Conservation (phyloP, 2,888 invertebrate genomes). For the Autographa pulchrina region DNA sequence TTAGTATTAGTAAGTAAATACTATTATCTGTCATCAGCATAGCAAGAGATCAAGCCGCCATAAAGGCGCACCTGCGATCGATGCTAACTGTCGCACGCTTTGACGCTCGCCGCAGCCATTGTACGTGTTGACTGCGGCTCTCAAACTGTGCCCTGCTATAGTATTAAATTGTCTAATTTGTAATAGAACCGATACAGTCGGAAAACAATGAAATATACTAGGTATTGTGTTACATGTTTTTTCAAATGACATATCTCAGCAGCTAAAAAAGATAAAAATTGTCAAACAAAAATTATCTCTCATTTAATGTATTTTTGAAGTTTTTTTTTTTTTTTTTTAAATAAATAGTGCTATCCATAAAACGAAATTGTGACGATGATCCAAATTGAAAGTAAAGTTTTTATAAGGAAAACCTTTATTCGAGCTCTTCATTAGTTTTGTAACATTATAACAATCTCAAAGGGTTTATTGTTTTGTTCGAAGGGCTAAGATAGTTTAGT, state of each 20-base stretch:
- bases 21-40: neutral
- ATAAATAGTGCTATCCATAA: too few species aligned
- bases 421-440: neutral
- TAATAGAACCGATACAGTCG: neutral
- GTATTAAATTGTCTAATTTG: neutral
- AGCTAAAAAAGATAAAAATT: too few species aligned
- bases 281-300: too few species aligned
- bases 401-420: too few species aligned
- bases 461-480: neutral
- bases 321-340: too few species aligned
- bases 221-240: too few species aligned
- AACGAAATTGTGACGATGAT: too few species aligned
- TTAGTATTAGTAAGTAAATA: too few species aligned
- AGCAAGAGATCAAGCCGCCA: conserved; percentile 12
- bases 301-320: too few species aligned
- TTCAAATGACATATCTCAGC: too few species aligned
- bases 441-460: neutral
- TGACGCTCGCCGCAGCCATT: conserved; percentile 31
- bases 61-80: conserved; percentile 26
- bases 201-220: too few species aligned
- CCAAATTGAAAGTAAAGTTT: too few species aligned
- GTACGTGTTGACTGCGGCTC: conserved; percentile 10
- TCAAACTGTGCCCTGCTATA: conserved; percentile 24
- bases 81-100: conserved; percentile 33
- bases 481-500: neutral